Evolutionary conservation across 2,797 vertebrate species (phyloP).

Genomic region (Sebastes cheni): DNA sequence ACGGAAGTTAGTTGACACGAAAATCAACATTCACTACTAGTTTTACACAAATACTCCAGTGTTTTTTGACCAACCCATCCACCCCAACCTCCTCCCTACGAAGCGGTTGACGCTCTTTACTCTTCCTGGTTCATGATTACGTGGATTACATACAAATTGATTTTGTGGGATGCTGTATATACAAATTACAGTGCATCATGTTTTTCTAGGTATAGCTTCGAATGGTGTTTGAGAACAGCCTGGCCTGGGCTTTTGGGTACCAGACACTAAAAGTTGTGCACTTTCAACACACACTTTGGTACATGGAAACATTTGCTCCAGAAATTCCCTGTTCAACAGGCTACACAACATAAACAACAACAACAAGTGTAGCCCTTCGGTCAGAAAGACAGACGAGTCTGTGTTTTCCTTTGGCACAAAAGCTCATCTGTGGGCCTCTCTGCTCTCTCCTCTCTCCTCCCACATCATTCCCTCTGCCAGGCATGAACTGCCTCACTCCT

Average conservation of each 20-base stretch:
- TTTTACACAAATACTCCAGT: no score
- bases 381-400: slow-evolving; percentile 48
- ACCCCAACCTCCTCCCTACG: no score
- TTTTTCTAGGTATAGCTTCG: no score
- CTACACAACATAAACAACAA: slow-evolving; percentile 38
- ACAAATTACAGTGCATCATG: no score
- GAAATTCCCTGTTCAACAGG: slow-evolving; percentile 38
- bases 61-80: no score
- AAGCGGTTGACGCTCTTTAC: no score
- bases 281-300: not conserved
- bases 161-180: no score
- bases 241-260: not conserved
- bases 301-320: slow-evolving; percentile 20
- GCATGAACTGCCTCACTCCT: slow-evolving; percentile 54
- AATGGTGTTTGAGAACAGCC: no score
- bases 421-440: slow-evolving; percentile 56
- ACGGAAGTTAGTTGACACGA: no score
- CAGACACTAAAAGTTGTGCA: not conserved
- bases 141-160: no score
- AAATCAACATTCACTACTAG: no score
- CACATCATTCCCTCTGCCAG: slow-evolving; percentile 54
- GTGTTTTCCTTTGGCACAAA: slow-evolving; percentile 57
- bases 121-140: no score
- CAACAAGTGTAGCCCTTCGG: slow-evolving; percentile 49
- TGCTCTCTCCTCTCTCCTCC: slow-evolving; percentile 25